Base-by-base conservation (phyloP, 1,140 invertebrate species). In the Elymnias hypermnestra region DNA sequence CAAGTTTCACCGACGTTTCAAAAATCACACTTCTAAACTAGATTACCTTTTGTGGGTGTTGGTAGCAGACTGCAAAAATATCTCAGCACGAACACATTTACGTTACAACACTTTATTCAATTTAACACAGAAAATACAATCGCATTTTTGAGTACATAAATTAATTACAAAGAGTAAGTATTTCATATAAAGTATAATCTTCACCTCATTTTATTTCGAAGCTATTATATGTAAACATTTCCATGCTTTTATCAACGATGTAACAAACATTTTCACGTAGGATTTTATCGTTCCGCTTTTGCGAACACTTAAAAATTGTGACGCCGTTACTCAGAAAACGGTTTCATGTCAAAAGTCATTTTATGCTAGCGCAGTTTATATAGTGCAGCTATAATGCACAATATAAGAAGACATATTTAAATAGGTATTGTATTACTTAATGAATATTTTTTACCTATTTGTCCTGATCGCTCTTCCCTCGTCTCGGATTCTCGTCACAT, bases 211-310 rank as follows among this genome's bases (percentile, higher is more conserved):
- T n/a, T n/a, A n/a, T n/a, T 29, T 29, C 14, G 9, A 29, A 5
- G 26, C 10, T 29, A 13, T 29, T 29, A 29, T 2, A 29, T 29
- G 26, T 13, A 29, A 29, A 29, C 26, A 29, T 12, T 29, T 29
- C 14, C 26, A 29, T 29, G 12, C 25, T 29, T 29, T 29, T 29
- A 29, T 29, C 26, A 9, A 12, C 12, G 14, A 12, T 12, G 26
- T 29, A 29, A 29, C 26, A 29, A 29, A 29, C 26, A 29, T 29
- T 29, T 29, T 29, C 26, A 29, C 26, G 26, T 9, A 12, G 10
- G 1, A 29, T 29, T 29, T 29, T 29, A 29, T 29, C 26, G 26
- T 29, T 29, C 14, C 26, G 26, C 26, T 29, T 29, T 29, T 29
- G 14, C 12, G 26, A 29, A 29, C 26, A 29, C 26, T 29, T 29